Percentiles rank a stretch among this genome's conserved stretches.
phyloP scores from a whole-genome alignment of 1,140 invertebrate species.

The Trigoniulus corallinus region DNA sequence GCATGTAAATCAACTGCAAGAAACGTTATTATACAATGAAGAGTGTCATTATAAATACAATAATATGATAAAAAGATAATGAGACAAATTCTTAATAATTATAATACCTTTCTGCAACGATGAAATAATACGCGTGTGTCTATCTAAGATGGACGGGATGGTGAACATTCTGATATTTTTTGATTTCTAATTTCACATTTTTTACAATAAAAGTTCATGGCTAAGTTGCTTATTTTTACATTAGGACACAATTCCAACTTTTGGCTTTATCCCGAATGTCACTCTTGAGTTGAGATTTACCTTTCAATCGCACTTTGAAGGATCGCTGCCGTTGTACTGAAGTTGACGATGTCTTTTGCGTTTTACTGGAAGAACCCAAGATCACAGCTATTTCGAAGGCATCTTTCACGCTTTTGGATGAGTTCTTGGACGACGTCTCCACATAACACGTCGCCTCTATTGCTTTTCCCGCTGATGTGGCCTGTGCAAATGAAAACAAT shows the following conservation, averaged over 20 bases:
- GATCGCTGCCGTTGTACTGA: constrained; percentile 17
- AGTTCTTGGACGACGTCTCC: constrained; percentile 41
- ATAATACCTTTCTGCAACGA: no score
- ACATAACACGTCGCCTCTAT: constrained; percentile 47
- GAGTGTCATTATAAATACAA: no score
- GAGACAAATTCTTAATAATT: no score
- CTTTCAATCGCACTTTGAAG: constrained; percentile 5
- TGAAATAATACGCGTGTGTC: no score
- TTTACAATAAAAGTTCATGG: background rate
- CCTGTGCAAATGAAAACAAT: constrained; percentile 20
- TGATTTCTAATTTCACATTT: no score
- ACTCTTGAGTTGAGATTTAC: background rate
- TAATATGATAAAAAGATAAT: no score
- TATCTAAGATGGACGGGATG: no score
- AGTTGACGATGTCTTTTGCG: background rate
- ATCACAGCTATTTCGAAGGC: constrained; percentile 46
- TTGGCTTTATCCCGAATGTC: background rate
- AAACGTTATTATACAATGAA: no score
- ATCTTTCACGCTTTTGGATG: constrained; percentile 38
- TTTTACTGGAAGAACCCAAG: constrained; percentile 41
- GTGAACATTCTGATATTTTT: no score
- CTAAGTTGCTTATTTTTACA: no score
- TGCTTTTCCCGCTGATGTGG: constrained; percentile 36
- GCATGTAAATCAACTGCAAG: no score
- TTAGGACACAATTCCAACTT: background rate